Evolutionary conservation across 2,888 invertebrate species (phyloP).

Genomic region (Halictus quadricinctus): DNA sequence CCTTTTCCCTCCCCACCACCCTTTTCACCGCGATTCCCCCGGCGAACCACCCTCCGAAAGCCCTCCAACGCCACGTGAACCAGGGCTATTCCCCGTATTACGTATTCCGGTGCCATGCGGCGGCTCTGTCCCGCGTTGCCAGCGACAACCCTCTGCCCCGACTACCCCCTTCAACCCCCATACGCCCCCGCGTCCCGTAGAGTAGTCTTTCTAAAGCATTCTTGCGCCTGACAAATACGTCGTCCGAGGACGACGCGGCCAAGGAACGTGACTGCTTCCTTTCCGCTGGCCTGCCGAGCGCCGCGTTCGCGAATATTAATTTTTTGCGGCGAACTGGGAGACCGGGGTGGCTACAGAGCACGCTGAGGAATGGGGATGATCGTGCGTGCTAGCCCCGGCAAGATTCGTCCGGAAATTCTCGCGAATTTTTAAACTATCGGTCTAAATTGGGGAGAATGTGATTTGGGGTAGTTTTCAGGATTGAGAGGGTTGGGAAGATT

Average conservation of each 20-base stretch:
- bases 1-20: neutral
- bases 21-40: constrained; percentile 21
- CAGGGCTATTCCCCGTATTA: constrained; percentile 77
- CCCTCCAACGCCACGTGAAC: constrained; percentile 52
- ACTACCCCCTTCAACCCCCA: constrained; percentile 49
- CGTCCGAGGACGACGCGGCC: constrained; percentile 55
- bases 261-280: constrained; percentile 54
- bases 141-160: constrained; percentile 72
- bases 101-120: constrained; percentile 80
- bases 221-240: constrained; percentile 58
- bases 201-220: constrained; percentile 53
- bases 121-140: constrained; percentile 73
- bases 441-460: neutral
- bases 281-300: constrained; percentile 30
- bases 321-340: constrained; percentile 38
- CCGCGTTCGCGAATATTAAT: constrained; percentile 52
- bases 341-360: neutral
- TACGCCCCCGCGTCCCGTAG: constrained; percentile 50
- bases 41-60: constrained; percentile 49
- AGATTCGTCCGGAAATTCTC: neutral
- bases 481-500: too few relatives aligned
- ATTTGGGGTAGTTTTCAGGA: neutral
- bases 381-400: neutral
- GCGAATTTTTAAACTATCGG: neutral
- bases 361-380: neutral